A percentile compares a stretch with the other conserved stretches of the same genome.
Evolutionary conservation across 2,888 invertebrate genomes (phyloP).

Genomic region (Drosophila rellima): DNA sequence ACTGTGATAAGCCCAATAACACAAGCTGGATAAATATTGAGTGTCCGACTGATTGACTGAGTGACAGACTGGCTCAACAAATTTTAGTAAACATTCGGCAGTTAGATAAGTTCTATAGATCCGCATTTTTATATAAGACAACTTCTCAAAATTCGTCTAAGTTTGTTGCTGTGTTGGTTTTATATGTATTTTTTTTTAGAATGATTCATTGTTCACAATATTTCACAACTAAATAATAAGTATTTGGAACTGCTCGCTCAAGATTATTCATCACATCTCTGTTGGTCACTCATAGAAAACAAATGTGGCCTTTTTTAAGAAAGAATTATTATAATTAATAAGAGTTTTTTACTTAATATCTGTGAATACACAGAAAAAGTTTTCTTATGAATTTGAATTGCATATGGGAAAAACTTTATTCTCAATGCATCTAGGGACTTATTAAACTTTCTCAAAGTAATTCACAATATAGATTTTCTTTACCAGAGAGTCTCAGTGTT

Average conservation of each 20-base stretch:
- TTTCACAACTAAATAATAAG: slow-evolving; percentile 17
- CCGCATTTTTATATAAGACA: background rate
- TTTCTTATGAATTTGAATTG: background rate
- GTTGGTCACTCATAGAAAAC: background rate
- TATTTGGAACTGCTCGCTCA: background rate
- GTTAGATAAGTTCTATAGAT: background rate
- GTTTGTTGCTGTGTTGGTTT: background rate
- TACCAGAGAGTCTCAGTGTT: background rate
- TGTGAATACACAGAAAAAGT: background rate
- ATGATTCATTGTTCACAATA: slow-evolving; percentile 8
- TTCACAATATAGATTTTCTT: background rate
- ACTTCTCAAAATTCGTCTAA: too few species aligned
- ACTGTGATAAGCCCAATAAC: slow-evolving; percentile 6
- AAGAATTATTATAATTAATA: background rate
- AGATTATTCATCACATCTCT: slow-evolving; percentile 5
- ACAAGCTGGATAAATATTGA: slow-evolving; percentile 3
- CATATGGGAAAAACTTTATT: background rate
- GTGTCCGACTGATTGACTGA: slow-evolving; percentile 3
- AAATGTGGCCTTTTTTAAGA: background rate
- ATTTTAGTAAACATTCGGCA: background rate
- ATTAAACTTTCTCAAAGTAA: background rate
- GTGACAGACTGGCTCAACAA: slow-evolving; percentile 4
- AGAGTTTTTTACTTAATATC: background rate
- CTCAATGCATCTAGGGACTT: background rate
- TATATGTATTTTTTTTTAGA: background rate